Evolutionary conservation across 2,113 vertebrate species (phyloP).

Genomic region (Myodes glareolus): DNA sequence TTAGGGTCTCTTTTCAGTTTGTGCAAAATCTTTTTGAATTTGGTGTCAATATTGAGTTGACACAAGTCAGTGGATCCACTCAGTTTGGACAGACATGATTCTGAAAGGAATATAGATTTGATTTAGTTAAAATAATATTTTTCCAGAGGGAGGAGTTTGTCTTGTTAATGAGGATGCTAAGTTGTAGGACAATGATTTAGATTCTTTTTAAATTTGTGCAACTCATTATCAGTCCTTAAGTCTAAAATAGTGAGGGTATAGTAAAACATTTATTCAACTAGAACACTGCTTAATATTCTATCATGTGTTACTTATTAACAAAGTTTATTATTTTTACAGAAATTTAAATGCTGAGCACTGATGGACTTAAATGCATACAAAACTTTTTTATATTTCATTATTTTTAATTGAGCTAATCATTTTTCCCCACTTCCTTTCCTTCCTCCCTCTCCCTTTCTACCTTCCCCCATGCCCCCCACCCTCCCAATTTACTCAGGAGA

Average conservation of each 20-base stretch:
- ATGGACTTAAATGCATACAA: neutral
- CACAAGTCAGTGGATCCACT: neutral
- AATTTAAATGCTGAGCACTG: neutral
- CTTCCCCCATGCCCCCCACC: too few species aligned
- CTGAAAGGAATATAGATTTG: conserved; percentile 15
- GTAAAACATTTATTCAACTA: neutral
- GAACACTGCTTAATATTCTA: neutral
- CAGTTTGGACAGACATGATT: neutral
- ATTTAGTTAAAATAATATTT: conserved; percentile 12
- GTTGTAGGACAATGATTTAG: neutral
- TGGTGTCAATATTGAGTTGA: neutral
- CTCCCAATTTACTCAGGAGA: too few species aligned
- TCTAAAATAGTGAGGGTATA: neutral
- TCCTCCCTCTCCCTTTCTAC: too few species aligned
- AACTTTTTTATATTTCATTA: neutral
- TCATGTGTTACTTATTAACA: conserved; percentile 30
- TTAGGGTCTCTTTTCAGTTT: conserved; percentile 24
- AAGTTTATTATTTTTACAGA: neutral
- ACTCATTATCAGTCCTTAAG: neutral
- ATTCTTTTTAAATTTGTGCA: neutral
- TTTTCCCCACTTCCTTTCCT: too few species aligned
- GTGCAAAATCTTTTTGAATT: neutral
- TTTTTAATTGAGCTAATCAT: too few species aligned
- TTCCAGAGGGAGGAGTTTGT: neutral
- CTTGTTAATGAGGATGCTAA: conserved; percentile 3